Conservation (phyloP, 2,797 vertebrate species). For the Menidia menidia region DNA sequence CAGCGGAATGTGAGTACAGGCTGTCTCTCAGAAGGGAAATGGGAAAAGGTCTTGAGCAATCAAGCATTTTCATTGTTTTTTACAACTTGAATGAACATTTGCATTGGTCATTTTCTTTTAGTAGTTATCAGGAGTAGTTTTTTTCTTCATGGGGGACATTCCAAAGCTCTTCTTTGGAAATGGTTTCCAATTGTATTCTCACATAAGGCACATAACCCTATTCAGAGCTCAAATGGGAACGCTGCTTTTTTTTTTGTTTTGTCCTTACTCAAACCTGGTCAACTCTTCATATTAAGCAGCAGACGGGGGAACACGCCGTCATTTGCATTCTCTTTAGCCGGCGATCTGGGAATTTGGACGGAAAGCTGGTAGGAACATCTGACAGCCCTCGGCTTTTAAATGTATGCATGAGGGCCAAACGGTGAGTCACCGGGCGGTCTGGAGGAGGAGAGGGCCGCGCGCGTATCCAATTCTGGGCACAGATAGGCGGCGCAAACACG, state of each 20-base stretch:
- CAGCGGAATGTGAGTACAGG: too few species aligned
- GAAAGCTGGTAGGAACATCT: background rate
- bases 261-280: background rate
- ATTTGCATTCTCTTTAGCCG: conserved; percentile 6
- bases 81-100: too few species aligned
- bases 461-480: background rate
- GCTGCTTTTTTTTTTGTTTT: background rate
- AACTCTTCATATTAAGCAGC: background rate
- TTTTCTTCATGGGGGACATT: too few species aligned
- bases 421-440: conserved; percentile 14
- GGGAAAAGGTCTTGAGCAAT: too few species aligned
- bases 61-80: too few species aligned
- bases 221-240: too few species aligned
- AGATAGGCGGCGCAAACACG: background rate
- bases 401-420: conserved; percentile 6
- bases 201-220: too few species aligned
- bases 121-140: too few species aligned
- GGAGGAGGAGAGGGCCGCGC: background rate
- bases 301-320: background rate
- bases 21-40: too few species aligned
- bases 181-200: too few species aligned
- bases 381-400: conserved; percentile 6
- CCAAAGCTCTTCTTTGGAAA: too few species aligned
- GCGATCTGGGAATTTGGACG: conserved; percentile 6
- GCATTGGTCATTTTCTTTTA: too few species aligned